phyloP scores from a whole-genome alignment of 2,113 vertebrate genomes.

The Hemibagrus wyckioides region DNA sequence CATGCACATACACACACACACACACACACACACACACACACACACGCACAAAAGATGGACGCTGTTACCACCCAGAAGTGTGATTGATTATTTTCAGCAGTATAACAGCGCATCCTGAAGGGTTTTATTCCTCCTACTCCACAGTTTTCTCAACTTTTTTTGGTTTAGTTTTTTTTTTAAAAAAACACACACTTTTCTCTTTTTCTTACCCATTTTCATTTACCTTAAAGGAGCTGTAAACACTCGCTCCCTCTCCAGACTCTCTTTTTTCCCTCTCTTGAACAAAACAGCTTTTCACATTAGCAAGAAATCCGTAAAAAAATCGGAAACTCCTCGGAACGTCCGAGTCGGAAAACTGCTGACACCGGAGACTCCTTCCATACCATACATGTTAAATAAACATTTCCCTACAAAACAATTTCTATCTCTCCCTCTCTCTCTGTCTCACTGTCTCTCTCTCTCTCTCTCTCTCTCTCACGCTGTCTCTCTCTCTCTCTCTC shows the following conservation, averaged over 20 bases:
- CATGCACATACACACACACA: slow-evolving; percentile 28
- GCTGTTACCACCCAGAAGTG: neutral
- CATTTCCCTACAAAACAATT: neutral
- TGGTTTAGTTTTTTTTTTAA: neutral
- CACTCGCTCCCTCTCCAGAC: too few species aligned
- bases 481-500: too few species aligned
- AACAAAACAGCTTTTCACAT: neutral
- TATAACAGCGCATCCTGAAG: neutral
- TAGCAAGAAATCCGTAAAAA: too few species aligned
- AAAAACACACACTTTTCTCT: neutral
- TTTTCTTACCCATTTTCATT: neutral
- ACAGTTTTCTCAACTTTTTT: neutral
- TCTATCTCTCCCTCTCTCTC: neutral
- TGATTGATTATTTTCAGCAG: neutral
- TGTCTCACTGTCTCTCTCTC: too few species aligned
- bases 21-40: slow-evolving; percentile 11
- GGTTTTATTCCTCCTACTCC: neutral
- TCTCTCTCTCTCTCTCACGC: too few species aligned
- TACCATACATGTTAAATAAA: too few species aligned
- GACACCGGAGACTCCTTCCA: neutral
- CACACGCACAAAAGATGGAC: neutral
- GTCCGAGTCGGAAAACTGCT: neutral
- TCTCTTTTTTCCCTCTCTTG: neutral
- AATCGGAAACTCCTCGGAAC: too few species aligned
- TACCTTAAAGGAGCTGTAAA: neutral